Evolutionary conservation across 2,113 vertebrate genomes (phyloP).

Genomic region (Leptocoma aspasia): DNA sequence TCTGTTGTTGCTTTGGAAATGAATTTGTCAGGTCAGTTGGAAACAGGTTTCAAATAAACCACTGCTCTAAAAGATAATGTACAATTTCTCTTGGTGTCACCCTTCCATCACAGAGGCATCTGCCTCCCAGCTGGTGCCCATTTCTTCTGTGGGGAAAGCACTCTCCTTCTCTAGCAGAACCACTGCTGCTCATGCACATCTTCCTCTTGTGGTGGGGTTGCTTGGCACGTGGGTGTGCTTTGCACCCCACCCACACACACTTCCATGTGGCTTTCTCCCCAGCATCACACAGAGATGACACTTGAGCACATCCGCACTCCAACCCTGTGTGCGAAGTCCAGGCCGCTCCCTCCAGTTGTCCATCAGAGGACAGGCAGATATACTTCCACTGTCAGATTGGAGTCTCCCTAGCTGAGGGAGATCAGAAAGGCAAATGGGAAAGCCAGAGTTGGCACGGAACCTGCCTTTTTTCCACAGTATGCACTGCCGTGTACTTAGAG

Average conservation of each 20-base stretch:
- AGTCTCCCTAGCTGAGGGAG: neutral
- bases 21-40: conserved; percentile 39
- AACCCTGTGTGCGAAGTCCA: neutral
- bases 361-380: neutral
- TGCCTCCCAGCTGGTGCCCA: neutral
- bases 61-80: neutral
- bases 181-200: neutral
- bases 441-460: neutral
- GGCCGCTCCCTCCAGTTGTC: neutral
- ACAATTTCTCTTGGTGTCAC: neutral
- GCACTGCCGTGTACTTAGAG: neutral
- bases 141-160: neutral
- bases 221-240: fast-evolving
- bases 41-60: conserved; percentile 45
- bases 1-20: conserved; percentile 48
- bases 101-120: neutral
- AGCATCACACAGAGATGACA: fast-evolving
- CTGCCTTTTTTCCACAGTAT: neutral
- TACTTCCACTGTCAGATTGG: neutral
- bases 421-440: neutral
- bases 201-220: neutral
- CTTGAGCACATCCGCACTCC: fast-evolving
- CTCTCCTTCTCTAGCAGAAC: neutral
- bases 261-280: neutral
- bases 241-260: neutral